Percentiles rank a stretch among this genome's conserved stretches.
phyloP scores from a whole-genome alignment of 37 sponge, comb jelly and placozoan species.

The Haliclona indistincta region DNA sequence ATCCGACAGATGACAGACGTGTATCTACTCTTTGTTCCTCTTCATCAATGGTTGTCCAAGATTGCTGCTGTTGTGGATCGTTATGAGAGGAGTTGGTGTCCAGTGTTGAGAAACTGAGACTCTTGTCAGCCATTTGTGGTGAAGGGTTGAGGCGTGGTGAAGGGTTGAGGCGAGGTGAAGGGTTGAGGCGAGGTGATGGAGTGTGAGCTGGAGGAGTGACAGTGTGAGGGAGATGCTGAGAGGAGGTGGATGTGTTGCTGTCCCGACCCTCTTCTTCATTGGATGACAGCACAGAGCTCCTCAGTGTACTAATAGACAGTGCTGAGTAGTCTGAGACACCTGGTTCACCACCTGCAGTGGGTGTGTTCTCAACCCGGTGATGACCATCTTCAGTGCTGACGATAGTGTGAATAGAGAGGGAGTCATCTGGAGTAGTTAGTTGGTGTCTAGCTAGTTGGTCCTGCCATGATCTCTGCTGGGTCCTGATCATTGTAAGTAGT shows the following conservation, averaged over 20 bases:
- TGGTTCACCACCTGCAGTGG: too few relatives aligned
- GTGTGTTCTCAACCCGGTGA: too few relatives aligned
- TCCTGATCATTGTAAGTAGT: slow-evolving; percentile 33
- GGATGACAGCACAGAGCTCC: too few relatives aligned
- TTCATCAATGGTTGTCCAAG: too few relatives aligned
- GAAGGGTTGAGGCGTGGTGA: neutral
- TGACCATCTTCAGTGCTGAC: too few relatives aligned
- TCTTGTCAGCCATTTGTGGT: neutral
- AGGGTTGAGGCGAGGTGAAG: neutral
- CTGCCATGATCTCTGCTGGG: slow-evolving; percentile 61
- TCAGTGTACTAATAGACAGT: too few relatives aligned
- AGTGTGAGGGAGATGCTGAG: slow-evolving; percentile 10
- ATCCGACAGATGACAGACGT: neutral
- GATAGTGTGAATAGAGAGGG: too few relatives aligned
- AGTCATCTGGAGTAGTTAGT: too few relatives aligned
- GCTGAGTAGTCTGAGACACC: too few relatives aligned
- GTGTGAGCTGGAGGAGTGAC: neutral
- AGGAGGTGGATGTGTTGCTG: too few relatives aligned
- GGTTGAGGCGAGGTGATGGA: slow-evolving; percentile 4
- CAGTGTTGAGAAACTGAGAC: neutral
- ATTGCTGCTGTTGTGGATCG: neutral
- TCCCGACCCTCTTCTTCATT: too few relatives aligned
- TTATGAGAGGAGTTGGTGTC: neutral
- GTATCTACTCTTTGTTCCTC: neutral
- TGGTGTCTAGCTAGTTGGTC: too few relatives aligned